phyloP scores from a whole-genome alignment of 2,888 invertebrate genomes.

The Torymus tubicola region DNA sequence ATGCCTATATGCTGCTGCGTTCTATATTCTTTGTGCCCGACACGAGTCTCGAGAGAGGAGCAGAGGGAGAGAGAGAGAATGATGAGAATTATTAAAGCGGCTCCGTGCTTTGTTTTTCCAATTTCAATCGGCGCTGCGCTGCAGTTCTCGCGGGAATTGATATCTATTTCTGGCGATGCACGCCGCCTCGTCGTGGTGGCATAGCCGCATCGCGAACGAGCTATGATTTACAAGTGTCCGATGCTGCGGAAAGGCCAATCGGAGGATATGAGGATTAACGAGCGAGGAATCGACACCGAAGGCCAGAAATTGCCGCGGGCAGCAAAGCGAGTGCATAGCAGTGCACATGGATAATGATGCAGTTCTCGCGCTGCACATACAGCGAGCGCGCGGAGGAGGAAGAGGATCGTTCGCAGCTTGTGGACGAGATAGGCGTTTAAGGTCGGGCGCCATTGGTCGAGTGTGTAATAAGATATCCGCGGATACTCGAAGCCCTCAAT shows the following conservation, averaged over 20 bases:
- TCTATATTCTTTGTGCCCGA: background rate
- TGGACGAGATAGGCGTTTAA: constrained; percentile 65
- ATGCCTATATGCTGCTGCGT: background rate
- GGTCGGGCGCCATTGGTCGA: constrained; percentile 70
- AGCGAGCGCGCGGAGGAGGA: constrained; percentile 62
- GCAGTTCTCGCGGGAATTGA: background rate
- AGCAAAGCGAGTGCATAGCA: background rate
- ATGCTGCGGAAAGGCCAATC: constrained; percentile 50
- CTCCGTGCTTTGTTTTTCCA: constrained; percentile 2
- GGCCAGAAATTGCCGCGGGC: constrained; percentile 37
- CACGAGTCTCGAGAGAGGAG: background rate
- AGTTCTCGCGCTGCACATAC: background rate
- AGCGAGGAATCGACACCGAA: constrained; percentile 54
- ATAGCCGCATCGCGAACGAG: background rate
- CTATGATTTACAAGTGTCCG: constrained; percentile 11
- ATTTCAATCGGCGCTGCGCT: constrained; percentile 2
- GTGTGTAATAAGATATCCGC: constrained; percentile 77
- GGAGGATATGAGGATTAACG: constrained; percentile 51
- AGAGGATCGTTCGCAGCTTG: constrained; percentile 64
- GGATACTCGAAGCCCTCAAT: constrained; percentile 77
- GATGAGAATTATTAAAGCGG: background rate
- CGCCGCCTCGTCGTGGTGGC: background rate
- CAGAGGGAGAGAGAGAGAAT: no score
- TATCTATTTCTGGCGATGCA: constrained; percentile 44
- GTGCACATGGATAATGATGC: constrained; percentile 42